Conservation (phyloP, 1,140 invertebrate species). For the Achatina immaculata region DNA sequence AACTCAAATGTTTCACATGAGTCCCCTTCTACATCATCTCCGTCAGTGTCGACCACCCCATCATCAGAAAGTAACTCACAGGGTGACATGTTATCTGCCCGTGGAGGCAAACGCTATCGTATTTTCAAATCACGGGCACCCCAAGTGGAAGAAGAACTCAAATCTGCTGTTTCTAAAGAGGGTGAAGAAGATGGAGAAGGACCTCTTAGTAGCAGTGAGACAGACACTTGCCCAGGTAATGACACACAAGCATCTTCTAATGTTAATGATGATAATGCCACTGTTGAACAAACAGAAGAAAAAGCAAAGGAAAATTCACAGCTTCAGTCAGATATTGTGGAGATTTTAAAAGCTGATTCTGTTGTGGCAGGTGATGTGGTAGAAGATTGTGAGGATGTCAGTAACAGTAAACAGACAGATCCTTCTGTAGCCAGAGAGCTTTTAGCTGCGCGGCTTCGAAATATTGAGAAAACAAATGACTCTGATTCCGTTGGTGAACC, state of each 20-base stretch:
- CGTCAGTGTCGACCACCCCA: neutral
- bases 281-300: neutral
- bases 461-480: constrained; percentile 19
- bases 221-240: neutral
- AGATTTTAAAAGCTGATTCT: neutral
- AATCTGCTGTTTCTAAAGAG: constrained; percentile 29
- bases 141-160: constrained; percentile 30
- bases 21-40: neutral
- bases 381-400: neutral
- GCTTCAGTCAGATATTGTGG: neutral
- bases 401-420: neutral
- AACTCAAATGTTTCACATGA: neutral
- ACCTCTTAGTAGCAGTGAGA: neutral
- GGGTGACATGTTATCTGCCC: constrained; percentile 20
- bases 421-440: constrained; percentile 21
- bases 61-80: constrained; percentile 7
- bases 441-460: constrained; percentile 22
- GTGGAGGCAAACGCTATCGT: constrained; percentile 38
- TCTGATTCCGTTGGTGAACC: constrained; percentile 41
- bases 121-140: constrained; percentile 49
- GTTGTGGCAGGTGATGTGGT: neutral
- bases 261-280: neutral
- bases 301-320: neutral
- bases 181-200: constrained; percentile 39
- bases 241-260: neutral